Evolutionary conservation across 2,888 invertebrate species (phyloP).

Genomic region (Pyrrhosoma nymphula): DNA sequence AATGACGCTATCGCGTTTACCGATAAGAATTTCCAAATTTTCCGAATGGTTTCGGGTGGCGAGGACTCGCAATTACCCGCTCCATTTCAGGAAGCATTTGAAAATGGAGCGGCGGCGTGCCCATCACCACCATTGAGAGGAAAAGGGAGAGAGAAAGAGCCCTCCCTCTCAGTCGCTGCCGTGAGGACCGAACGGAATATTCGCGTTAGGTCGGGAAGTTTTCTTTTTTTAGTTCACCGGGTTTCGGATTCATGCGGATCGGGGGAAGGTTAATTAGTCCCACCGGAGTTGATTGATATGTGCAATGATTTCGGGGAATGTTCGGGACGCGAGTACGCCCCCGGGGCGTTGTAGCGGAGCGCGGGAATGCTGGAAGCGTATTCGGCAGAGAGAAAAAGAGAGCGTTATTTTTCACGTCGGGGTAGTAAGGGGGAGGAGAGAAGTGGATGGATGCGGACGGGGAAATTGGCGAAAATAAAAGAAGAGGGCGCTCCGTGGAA

Average conservation of each 20-base stretch:
- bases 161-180: too few relatives aligned
- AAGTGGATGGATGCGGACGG: neutral
- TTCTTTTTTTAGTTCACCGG: too few relatives aligned
- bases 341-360: neutral
- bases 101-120: neutral
- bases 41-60: too few relatives aligned
- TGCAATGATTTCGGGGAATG: conserved; percentile 18
- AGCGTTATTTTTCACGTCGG: neutral
- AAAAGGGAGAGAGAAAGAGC: too few relatives aligned
- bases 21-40: too few relatives aligned
- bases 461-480: neutral
- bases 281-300: neutral
- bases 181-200: too few relatives aligned
- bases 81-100: neutral
- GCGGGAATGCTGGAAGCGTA: neutral
- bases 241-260: too few relatives aligned
- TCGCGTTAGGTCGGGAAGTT: too few relatives aligned
- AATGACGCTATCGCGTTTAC: too few relatives aligned
- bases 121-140: too few relatives aligned
- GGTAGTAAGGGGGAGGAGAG: neutral
- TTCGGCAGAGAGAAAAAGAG: neutral
- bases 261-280: neutral
- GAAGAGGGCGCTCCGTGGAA: neutral
- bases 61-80: neutral
- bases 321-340: neutral